phyloP scores from a whole-genome alignment of 2,888 invertebrate species.

The Myathropa florea region DNA sequence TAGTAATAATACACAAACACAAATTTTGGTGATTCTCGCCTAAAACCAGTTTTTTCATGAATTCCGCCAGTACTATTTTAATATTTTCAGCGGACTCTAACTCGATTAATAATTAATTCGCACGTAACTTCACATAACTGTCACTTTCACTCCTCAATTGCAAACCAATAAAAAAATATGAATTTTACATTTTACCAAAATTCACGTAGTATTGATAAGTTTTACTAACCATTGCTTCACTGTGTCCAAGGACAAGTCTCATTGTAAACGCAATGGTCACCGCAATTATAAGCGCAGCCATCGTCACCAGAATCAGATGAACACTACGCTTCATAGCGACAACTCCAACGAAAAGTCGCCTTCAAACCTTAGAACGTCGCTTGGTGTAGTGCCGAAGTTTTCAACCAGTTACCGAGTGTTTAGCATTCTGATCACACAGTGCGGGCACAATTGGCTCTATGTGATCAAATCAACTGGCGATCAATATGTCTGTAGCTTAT shows the following conservation, averaged over 20 bases:
- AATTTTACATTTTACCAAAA: neutral
- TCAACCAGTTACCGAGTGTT: neutral
- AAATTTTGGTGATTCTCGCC: neutral
- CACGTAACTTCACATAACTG: neutral
- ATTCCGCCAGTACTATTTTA: neutral
- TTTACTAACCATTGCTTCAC: constrained; percentile 37
- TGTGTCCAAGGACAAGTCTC: constrained; percentile 37
- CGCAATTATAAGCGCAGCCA: constrained; percentile 26
- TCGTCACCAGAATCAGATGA: constrained; percentile 42
- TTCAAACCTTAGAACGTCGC: constrained; percentile 1
- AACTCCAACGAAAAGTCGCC: neutral
- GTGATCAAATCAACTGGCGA: constrained; percentile 6
- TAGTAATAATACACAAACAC: neutral
- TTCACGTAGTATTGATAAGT: neutral
- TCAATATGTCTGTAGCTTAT: constrained; percentile 23
- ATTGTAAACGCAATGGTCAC: constrained; percentile 35
- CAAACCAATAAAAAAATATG: neutral
- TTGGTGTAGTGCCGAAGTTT: neutral
- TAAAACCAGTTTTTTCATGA: neutral
- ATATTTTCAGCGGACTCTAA: neutral
- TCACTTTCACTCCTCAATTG: neutral
- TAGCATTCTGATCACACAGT: constrained; percentile 27
- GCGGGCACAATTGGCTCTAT: neutral
- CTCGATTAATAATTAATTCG: neutral
- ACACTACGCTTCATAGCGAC: constrained; percentile 37